phyloP scores from a whole-genome alignment of 2,888 invertebrate species.

The Taphrorychus bicolor region DNA sequence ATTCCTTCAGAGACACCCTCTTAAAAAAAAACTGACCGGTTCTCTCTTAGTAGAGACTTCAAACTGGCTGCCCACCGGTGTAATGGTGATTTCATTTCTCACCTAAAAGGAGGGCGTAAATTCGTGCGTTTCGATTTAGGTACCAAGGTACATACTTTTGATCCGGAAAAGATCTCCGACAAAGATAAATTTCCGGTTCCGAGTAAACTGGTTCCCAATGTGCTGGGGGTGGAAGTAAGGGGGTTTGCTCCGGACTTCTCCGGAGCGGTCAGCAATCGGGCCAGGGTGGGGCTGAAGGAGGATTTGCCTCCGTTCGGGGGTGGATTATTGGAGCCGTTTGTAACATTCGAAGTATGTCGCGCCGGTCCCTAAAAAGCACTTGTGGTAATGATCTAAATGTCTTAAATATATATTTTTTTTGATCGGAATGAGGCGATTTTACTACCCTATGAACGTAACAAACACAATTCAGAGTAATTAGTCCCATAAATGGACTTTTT shows the following conservation, averaged over 20 bases:
- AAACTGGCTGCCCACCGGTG: conserved; percentile 61
- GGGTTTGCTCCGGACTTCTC: conserved; percentile 49
- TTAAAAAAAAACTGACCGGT: conserved; percentile 41
- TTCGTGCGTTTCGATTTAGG: neutral
- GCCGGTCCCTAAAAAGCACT: neutral
- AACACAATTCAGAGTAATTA: too few relatives aligned
- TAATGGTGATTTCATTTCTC: conserved; percentile 69
- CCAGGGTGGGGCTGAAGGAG: conserved; percentile 81
- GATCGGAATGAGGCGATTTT: too few relatives aligned
- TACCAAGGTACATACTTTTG: conserved; percentile 51
- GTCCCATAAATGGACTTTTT: too few relatives aligned
- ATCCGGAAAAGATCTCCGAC: conserved; percentile 58
- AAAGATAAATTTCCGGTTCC: conserved; percentile 55
- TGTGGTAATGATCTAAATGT: too few relatives aligned
- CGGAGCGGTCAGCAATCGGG: conserved; percentile 76
- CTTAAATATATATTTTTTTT: too few relatives aligned
- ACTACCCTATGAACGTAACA: too few relatives aligned
- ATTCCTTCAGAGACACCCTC: too few relatives aligned
- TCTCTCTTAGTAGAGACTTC: conserved; percentile 45
- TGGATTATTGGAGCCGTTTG: neutral
- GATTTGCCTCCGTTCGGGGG: conserved; percentile 60
- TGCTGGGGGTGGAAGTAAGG: conserved; percentile 42
- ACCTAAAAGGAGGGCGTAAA: conserved; percentile 58
- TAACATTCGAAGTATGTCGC: neutral
- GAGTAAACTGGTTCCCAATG: conserved; percentile 17